These are phyloP conservation scores for Ornithoptera alexandrae DNA, from an alignment of 2,888 invertebrate species.

Conservation along the genomic window DNA sequence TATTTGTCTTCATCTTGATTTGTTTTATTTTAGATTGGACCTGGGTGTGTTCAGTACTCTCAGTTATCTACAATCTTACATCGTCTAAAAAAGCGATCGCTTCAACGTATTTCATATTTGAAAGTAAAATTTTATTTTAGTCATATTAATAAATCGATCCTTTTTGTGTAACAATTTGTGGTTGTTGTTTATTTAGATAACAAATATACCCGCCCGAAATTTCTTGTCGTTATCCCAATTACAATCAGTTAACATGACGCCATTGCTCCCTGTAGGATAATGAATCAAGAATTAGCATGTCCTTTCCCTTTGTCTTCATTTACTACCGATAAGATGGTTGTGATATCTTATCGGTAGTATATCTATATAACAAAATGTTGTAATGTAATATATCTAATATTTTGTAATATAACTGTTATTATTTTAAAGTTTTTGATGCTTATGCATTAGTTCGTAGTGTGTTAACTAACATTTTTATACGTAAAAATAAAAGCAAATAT, in stretches of 20 bases:
- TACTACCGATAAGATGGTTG: constrained; percentile 4
- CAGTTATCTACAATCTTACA: background rate
- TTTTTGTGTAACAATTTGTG: background rate
- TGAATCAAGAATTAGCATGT: constrained; percentile 21
- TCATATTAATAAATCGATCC: background rate
- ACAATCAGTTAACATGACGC: constrained; percentile 24
- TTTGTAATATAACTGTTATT: too few relatives aligned
- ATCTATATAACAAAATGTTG: background rate
- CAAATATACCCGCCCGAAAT: constrained; percentile 11
- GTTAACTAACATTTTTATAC: too few relatives aligned
- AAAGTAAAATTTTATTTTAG: too few relatives aligned
- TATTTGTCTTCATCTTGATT: constrained; percentile 1
- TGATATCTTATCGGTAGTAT: too few relatives aligned
- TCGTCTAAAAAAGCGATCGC: background rate
- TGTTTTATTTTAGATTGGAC: background rate
- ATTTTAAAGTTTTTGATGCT: too few relatives aligned
- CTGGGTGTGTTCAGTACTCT: background rate
- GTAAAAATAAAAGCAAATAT: too few relatives aligned
- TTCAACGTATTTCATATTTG: too few relatives aligned
- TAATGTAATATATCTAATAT: background rate
- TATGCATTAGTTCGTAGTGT: too few relatives aligned
- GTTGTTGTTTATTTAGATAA: background rate
- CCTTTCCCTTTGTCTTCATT: constrained; percentile 18
- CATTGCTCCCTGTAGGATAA: constrained; percentile 18
- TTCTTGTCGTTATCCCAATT: constrained; percentile 17